Conservation (phyloP, 2,797 vertebrate genomes). For the Danio jaintianensis region DNA sequence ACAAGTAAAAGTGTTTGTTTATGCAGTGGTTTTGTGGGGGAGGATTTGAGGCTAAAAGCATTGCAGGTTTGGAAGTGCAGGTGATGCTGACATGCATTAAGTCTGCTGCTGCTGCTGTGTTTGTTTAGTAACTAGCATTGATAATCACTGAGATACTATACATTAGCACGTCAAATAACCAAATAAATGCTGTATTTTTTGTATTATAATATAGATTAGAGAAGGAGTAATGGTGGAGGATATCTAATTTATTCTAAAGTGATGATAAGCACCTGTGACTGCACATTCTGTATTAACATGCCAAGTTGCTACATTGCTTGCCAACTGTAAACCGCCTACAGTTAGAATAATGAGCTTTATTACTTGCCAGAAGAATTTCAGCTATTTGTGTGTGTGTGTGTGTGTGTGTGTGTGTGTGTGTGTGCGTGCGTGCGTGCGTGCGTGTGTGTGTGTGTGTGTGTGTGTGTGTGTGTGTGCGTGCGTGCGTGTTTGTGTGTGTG, state of each 20-base stretch:
- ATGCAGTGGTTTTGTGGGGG: not conserved
- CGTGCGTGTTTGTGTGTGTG: too few relatives aligned
- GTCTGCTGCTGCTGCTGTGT: not conserved
- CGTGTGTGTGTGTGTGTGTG: too few relatives aligned
- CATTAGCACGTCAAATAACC: not conserved
- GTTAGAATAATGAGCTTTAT: not conserved
- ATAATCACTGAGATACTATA: not conserved
- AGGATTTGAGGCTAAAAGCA: slow-evolving; percentile 5
- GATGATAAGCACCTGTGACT: not conserved
- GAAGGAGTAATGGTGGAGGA: not conserved
- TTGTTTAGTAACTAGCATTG: not conserved
- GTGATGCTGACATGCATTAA: slow-evolving; percentile 9
- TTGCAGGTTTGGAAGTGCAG: slow-evolving; percentile 16
- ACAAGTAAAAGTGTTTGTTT: slow-evolving; percentile 67
- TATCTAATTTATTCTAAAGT: not conserved
- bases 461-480: not conserved
- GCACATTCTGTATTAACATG: not conserved
- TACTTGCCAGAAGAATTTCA: not conserved
- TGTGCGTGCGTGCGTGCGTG: not conserved
- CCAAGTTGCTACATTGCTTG: slow-evolving; percentile 2
- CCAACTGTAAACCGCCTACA: slow-evolving; percentile 3
- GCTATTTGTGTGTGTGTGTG: too few relatives aligned
- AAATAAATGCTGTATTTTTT: not conserved
- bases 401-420: not conserved
- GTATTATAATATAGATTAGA: not conserved